A percentile compares a stretch with the other conserved stretches of the same genome.
phyloP scores from a whole-genome alignment of 2,797 vertebrate genomes.

The Danio aesculapii region DNA sequence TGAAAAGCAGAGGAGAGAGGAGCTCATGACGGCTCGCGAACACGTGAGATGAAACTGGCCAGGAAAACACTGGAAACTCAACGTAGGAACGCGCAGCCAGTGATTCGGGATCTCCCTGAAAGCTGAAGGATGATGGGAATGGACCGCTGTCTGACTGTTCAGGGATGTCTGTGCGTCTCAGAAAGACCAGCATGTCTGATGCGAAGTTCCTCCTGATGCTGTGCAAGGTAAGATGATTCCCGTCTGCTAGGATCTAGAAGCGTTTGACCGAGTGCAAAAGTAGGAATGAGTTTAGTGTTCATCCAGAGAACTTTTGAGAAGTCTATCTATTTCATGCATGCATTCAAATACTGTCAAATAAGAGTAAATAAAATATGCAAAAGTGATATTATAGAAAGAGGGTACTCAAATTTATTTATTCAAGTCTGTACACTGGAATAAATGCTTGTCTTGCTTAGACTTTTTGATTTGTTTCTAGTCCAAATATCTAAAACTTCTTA shows the following conservation, averaged over 20 bases:
- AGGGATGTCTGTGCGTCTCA: slow-evolving; percentile 70
- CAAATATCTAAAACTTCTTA: too few relatives aligned
- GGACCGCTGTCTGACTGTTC: slow-evolving; percentile 70
- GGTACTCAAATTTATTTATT: too few relatives aligned
- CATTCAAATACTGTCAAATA: not conserved
- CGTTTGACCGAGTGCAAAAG: not conserved
- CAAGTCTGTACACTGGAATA: too few relatives aligned
- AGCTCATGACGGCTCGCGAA: slow-evolving; percentile 70
- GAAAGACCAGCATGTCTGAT: slow-evolving; percentile 85
- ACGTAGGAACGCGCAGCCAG: slow-evolving; percentile 64
- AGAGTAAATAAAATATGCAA: not conserved
- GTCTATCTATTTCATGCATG: not conserved
- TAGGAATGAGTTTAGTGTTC: not conserved
- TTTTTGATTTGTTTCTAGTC: too few relatives aligned
- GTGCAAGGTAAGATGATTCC: slow-evolving; percentile 86
- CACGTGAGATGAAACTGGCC: slow-evolving; percentile 78
- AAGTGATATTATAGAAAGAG: not conserved
- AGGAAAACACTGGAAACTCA: slow-evolving; percentile 67
- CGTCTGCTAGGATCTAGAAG: slow-evolving; percentile 19
- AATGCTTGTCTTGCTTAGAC: too few relatives aligned
- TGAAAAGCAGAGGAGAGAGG: slow-evolving; percentile 62
- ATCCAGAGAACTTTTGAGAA: not conserved
- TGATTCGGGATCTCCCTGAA: slow-evolving; percentile 62
- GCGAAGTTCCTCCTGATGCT: slow-evolving; percentile 94
- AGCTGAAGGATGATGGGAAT: slow-evolving; percentile 77